Percentiles rank a stretch among this genome's conserved stretches.
Conservation (phyloP, 23 tunicate species). For the Aplidium turbinatum region DNA sequence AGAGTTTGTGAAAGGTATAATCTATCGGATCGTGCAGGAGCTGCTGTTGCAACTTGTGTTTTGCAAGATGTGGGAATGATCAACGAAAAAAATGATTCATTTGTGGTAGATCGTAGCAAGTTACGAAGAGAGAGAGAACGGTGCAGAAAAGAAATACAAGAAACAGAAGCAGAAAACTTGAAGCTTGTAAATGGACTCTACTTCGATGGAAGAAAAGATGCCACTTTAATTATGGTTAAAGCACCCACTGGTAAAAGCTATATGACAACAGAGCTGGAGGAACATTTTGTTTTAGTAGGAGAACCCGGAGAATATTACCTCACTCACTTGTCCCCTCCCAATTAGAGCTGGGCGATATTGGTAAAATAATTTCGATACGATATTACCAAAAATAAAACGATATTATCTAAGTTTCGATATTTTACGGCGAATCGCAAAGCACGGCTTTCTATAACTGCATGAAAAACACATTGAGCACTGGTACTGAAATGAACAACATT, state of each 20-base stretch:
- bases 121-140: conserved; percentile 38
- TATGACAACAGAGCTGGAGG: conserved; percentile 17
- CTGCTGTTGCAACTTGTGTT: conserved; percentile 34
- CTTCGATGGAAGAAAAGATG: conserved; percentile 34
- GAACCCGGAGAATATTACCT: conserved; percentile 32
- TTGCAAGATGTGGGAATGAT: conserved; percentile 30
- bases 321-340: conserved; percentile 32
- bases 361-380: no score
- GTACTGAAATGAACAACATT: no score
- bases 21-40: conserved; percentile 25
- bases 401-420: no score
- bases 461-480: no score
- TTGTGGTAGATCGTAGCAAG: conserved; percentile 26
- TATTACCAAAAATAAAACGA: no score
- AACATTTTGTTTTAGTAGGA: conserved; percentile 29
- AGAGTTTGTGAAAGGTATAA: conserved; percentile 34
- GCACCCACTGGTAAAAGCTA: conserved; percentile 20
- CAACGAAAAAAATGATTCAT: conserved; percentile 9
- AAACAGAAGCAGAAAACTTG: no score
- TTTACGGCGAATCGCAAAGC: no score
- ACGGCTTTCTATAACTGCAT: no score
- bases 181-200: conserved; percentile 17
- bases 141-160: conserved; percentile 17
- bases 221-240: conserved; percentile 5
- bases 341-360: no score